Conservation (phyloP, 2,797 vertebrate genomes). For the Artibeus lituratus region DNA sequence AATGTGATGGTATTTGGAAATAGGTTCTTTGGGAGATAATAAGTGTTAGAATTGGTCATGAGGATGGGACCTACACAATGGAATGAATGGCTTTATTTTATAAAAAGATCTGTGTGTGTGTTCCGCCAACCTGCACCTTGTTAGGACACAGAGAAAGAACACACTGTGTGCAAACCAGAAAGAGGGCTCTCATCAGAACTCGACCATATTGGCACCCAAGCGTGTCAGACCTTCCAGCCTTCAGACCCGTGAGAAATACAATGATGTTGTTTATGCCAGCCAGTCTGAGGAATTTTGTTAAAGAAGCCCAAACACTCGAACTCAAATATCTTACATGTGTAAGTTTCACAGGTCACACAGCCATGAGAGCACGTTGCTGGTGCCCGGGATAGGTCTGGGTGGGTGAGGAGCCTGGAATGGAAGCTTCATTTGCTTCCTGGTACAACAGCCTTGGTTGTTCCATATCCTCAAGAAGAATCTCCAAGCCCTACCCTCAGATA, state of each 20-base stretch:
- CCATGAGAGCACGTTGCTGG: background rate
- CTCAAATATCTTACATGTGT: background rate
- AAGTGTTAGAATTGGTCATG: background rate
- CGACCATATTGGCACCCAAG: background rate
- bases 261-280: background rate
- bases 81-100: background rate
- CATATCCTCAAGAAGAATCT: background rate
- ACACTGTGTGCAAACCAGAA: background rate
- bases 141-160: background rate
- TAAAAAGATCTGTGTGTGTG: background rate
- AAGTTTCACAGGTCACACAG: background rate
- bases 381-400: background rate
- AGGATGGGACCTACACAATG: background rate
- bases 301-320: background rate
- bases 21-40: background rate
- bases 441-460: background rate
- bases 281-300: background rate
- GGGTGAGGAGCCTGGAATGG: background rate
- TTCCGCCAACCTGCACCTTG: background rate
- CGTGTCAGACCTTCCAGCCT: background rate
- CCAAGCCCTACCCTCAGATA: background rate
- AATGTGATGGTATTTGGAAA: background rate
- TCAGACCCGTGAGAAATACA: background rate
- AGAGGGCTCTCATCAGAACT: background rate
- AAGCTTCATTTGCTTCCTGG: background rate